phyloP scores from a whole-genome alignment of 2,113 vertebrate genomes.

The Mus pahari region DNA sequence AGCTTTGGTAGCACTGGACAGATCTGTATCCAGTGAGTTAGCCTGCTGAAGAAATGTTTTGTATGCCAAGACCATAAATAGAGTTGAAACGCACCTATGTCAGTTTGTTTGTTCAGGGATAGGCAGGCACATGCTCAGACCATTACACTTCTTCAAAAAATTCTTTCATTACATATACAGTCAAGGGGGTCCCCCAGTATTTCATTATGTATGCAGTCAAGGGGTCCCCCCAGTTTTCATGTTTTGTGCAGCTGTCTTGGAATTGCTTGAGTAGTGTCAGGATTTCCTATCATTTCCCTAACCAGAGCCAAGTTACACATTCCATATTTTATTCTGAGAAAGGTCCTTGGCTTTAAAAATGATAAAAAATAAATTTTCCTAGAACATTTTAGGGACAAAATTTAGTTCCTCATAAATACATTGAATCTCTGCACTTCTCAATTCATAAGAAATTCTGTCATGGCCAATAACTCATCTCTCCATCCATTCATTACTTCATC shows the following conservation, averaged over 20 bases:
- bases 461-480: background rate
- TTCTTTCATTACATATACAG: background rate
- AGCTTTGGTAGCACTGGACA: background rate
- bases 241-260: background rate
- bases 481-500: background rate
- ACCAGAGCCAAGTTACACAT: background rate
- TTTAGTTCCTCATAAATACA: background rate
- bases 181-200: background rate
- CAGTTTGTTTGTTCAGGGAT: background rate
- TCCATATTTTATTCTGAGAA: background rate
- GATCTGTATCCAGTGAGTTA: background rate
- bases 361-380: background rate
- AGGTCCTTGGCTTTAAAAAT: background rate
- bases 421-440: background rate
- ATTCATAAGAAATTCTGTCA: background rate
- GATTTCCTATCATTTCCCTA: background rate
- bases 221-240: background rate
- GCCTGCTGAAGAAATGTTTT: background rate
- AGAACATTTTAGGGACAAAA: background rate
- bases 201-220: too few species aligned
- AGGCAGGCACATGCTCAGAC: background rate
- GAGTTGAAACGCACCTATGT: background rate
- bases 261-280: background rate
- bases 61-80: background rate
- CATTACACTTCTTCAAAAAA: background rate